These are phyloP conservation scores for Carpatolechia fugitivella DNA, from an alignment of 2,888 invertebrate genomes.

Conservation along the genomic window DNA sequence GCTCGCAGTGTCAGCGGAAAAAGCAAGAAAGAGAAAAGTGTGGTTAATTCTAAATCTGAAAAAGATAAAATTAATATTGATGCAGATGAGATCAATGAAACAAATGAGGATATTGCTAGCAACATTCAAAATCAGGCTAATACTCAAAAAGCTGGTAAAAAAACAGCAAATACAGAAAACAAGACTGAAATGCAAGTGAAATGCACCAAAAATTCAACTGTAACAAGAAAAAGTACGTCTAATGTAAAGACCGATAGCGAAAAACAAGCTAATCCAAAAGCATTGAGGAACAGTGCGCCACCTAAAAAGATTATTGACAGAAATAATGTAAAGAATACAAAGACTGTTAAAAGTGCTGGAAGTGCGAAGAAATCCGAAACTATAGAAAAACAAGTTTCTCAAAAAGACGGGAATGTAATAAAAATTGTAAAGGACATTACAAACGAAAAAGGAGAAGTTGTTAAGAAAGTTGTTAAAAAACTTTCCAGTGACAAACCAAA, in stretches of 20 bases:
- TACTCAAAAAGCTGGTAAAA: neutral
- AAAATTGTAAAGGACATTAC: slow-evolving; percentile 9
- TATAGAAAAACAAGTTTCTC: neutral
- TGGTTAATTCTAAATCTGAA: neutral
- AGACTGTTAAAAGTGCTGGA: neutral
- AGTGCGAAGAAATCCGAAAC: neutral
- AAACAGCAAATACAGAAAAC: neutral
- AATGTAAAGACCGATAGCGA: neutral
- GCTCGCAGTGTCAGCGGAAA: neutral
- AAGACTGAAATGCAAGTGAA: neutral
- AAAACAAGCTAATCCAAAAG: neutral
- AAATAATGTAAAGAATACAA: neutral
- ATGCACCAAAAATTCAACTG: neutral
- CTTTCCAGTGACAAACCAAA: slow-evolving; percentile 12
- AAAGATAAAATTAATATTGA: neutral
- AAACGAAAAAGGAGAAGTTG: slow-evolving; percentile 2
- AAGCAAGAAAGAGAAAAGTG: neutral
- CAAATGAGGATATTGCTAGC: neutral
- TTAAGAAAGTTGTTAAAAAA: slow-evolving; percentile 11
- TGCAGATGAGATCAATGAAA: neutral
- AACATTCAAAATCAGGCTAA: neutral
- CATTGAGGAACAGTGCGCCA: neutral
- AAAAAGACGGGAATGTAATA: neutral
- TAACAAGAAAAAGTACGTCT: neutral
- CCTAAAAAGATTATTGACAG: neutral